A percentile compares a stretch with the other conserved stretches of the same genome.
phyloP scores from a whole-genome alignment of 1,140 invertebrate species.

The Lepidurus packardi region DNA sequence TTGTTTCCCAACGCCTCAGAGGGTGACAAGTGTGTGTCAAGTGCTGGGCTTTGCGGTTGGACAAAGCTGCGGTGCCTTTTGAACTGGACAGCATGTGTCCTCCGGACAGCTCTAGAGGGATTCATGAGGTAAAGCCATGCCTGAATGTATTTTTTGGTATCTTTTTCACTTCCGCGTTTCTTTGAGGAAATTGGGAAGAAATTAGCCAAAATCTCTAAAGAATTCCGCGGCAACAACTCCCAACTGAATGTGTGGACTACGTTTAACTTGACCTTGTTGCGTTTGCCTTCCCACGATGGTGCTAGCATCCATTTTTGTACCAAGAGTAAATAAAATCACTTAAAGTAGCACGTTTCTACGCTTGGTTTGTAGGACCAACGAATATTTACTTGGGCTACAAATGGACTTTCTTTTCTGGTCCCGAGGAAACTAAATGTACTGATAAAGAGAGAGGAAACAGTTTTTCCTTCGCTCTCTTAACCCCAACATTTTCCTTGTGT shows the following conservation, averaged over 20 bases:
- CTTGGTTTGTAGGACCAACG: no score
- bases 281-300: no score
- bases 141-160: not conserved
- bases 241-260: no score
- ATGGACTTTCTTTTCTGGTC: no score
- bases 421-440: not conserved
- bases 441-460: not conserved
- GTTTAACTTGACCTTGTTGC: no score
- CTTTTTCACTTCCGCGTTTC: not conserved
- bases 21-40: not conserved
- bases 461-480: not conserved
- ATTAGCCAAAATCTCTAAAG: no score
- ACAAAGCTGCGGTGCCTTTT: slow-evolving; percentile 7
- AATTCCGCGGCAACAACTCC: no score
- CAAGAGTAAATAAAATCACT: no score
- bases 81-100: not conserved
- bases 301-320: no score
- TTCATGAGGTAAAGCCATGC: not conserved
- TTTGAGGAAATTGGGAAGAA: no score
- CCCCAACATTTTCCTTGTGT: not conserved
- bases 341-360: no score
- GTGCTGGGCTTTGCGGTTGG: not conserved
- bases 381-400: no score
- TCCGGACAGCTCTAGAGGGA: not conserved
- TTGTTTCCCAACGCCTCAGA: not conserved